Conservation (phyloP, 2,797 vertebrate genomes). For the Micrastur ruficollis region DNA sequence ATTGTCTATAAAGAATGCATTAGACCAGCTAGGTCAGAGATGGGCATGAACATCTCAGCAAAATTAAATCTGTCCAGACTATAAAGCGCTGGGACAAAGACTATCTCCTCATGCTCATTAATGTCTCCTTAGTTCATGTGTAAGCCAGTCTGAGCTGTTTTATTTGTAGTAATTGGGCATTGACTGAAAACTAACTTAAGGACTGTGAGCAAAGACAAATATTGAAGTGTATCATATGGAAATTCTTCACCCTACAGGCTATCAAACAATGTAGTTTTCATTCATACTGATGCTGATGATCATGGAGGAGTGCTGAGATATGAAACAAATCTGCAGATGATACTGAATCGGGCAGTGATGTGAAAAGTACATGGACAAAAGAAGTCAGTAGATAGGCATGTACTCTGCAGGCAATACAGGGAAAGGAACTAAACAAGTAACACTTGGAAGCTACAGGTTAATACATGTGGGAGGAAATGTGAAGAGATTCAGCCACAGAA, state of each 20-base stretch:
- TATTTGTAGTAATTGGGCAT: not conserved
- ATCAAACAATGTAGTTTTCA: not conserved
- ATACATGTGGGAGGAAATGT: not conserved
- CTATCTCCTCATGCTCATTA: not conserved
- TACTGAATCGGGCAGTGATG: not conserved
- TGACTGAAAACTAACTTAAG: not conserved
- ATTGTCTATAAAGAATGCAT: not conserved
- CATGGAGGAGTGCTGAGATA: not conserved
- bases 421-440: not conserved
- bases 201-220: not conserved
- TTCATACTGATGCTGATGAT: not conserved
- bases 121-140: not conserved
- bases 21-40: not conserved
- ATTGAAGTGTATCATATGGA: not conserved
- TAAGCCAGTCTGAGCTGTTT: not conserved
- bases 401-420: not conserved
- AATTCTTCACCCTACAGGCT: not conserved
- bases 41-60: not conserved
- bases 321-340: not conserved
- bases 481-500: not conserved
- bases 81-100: not conserved
- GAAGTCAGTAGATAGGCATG: not conserved
- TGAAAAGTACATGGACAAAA: not conserved
- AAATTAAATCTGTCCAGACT: not conserved
- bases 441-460: not conserved